Conservation (phyloP, 2,113 vertebrate species). For the Tragelaphus imberbis region DNA sequence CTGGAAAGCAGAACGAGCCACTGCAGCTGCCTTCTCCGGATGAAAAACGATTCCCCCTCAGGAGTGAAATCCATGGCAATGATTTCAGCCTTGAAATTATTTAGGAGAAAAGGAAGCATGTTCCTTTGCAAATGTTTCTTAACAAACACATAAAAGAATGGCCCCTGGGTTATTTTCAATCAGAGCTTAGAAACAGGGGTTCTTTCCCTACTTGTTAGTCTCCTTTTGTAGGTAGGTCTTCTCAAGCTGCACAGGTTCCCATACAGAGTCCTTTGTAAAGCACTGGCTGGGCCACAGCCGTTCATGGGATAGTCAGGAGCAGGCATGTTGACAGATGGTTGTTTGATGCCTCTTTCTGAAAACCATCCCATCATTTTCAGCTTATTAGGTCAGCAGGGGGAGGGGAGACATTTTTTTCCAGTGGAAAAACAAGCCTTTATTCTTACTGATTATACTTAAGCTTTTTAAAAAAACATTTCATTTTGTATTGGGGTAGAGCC, state of each 20-base stretch:
- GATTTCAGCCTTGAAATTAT: conserved; percentile 51
- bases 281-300: not conserved
- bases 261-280: not conserved
- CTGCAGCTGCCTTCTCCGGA: not conserved
- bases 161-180: conserved; percentile 56
- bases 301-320: not conserved
- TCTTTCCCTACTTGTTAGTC: conserved; percentile 19
- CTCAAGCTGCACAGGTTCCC: not conserved
- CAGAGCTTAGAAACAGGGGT: conserved; percentile 46
- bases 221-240: not conserved
- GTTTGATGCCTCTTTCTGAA: not conserved
- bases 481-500: not conserved
- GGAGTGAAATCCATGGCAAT: conserved; percentile 42
- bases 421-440: not conserved
- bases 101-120: conserved; percentile 53
- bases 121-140: conserved; percentile 41
- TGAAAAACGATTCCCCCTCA: conserved; percentile 40
- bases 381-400: not conserved
- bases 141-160: conserved; percentile 47
- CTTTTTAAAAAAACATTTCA: not conserved
- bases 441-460: not conserved
- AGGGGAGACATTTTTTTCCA: not conserved
- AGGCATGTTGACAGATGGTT: not conserved
- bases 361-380: not conserved
- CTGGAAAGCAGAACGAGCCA: not conserved